Evolutionary conservation across 1,140 invertebrate species (phyloP), one percentile per base, ranked within the genome.

Genomic region (Danaus plexippus): DNA sequence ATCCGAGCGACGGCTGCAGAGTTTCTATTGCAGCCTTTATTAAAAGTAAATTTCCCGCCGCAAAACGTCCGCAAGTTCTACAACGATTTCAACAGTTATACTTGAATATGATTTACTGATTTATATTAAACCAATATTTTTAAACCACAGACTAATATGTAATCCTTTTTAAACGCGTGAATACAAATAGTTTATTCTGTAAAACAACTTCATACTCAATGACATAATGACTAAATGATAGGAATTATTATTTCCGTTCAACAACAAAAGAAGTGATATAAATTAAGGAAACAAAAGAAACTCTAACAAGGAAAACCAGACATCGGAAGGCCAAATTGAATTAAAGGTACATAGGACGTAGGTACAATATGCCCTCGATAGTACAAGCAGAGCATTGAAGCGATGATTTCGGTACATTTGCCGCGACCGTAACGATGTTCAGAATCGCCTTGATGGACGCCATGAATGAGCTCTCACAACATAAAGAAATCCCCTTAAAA

Each of bases 401-500:
- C 81, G 80, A 85, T 85, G 81, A 87, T 87, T 87, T 87, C 84
- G 79, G 69, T 87, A 87, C 84, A 87, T 87, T 87, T 87, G 70
- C 70, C 70, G 69, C 75, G 77, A 85, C 84, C 84, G 80, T 85
- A 87, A 87, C 79, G 81, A 78, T 60, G 60, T 71, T 69, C 67
- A 62, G 81, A 85, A 87, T 87, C 76, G 81, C 77, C 84, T 82
- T 85, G 84, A 87, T 87, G 84, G 81, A 85, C 81, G 81, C 84
- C 76, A 75, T 73, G 74, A 87, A 87, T 85, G 84, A 87, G 84
- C 81, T 87, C 84, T 87, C 84, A 87, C 80, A 84, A 85, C 84
- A 87, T 87, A 87, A 87, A 87, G 84, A 87, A 87, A 87, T 85
- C 81, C 81, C 80, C 84, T 85, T 85, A 85, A 85, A 86, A 87